A percentile compares a stretch with the other conserved stretches of the same genome.
phyloP scores from a whole-genome alignment of 2,797 vertebrate genomes.

The Enteromius unitaeniatus region DNA sequence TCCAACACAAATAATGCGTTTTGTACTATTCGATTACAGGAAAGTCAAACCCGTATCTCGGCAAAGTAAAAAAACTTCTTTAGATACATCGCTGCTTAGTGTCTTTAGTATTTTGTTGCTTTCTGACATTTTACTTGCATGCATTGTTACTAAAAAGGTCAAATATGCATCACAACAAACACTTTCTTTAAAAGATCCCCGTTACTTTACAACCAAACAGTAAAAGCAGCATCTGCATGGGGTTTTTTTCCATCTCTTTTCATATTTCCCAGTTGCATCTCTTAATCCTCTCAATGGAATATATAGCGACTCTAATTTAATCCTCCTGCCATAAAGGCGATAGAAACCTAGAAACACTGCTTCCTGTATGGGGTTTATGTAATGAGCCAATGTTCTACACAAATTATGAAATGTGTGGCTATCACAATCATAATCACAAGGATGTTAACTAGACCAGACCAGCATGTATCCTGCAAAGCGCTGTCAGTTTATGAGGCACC shows the following conservation, averaged over 20 bases:
- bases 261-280: constrained; percentile 13
- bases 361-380: constrained; percentile 1
- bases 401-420: constrained; percentile 22
- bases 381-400: background rate
- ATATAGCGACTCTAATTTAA: constrained; percentile 20
- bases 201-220: background rate
- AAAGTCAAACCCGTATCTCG: constrained; percentile 2
- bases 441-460: constrained; percentile 2
- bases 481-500: background rate
- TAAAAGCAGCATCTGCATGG: background rate
- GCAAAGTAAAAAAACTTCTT: constrained; percentile 11
- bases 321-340: constrained; percentile 25
- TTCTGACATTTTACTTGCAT: constrained; percentile 45
- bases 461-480: background rate
- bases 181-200: background rate
- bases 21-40: constrained; percentile 3
- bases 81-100: background rate
- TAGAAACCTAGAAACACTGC: constrained; percentile 2
- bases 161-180: background rate
- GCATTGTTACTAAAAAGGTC: background rate
- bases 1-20: background rate
- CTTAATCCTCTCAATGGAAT: constrained; percentile 30
- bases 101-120: background rate
- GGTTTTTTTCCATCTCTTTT: background rate
- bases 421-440: constrained; percentile 13